phyloP scores from a whole-genome alignment of 1,140 invertebrate species.

The Camponotus floridanus region DNA sequence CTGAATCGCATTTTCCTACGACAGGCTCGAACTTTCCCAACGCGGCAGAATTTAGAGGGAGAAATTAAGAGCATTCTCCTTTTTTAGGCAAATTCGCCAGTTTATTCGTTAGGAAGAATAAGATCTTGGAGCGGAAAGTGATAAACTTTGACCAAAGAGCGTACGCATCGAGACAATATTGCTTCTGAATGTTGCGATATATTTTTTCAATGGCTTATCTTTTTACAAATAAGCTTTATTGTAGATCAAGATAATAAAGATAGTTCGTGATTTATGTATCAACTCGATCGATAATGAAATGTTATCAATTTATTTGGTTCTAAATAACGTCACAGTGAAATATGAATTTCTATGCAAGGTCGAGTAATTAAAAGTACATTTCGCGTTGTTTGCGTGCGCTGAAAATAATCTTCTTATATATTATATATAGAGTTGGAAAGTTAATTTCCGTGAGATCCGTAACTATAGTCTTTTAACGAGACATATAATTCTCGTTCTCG shows the following conservation, averaged over 20 bases:
- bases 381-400: background rate
- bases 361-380: background rate
- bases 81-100: background rate
- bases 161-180: background rate
- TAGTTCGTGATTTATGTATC: background rate
- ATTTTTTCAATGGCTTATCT: background rate
- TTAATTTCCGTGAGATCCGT: conserved; percentile 33
- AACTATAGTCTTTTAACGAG: conserved; percentile 28
- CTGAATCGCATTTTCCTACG: conserved; percentile 59
- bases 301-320: background rate
- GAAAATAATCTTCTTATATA: background rate
- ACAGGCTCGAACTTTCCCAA: conserved; percentile 43
- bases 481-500: conserved; percentile 19
- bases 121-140: background rate
- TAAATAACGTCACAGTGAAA: background rate
- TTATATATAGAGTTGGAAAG: background rate
- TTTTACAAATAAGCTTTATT: conserved; percentile 6
- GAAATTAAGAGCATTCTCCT: conserved; percentile 19
- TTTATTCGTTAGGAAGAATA: background rate
- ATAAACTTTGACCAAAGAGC: background rate
- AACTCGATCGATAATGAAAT: background rate
- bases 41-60: conserved; percentile 39
- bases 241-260: background rate
- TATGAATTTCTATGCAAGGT: background rate
- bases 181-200: background rate